Percentiles rank a stretch among this genome's conserved stretches.
These are phyloP conservation scores for Lacerta agilis DNA, from an alignment of 2,797 vertebrate species.

Conservation along the genomic window DNA sequence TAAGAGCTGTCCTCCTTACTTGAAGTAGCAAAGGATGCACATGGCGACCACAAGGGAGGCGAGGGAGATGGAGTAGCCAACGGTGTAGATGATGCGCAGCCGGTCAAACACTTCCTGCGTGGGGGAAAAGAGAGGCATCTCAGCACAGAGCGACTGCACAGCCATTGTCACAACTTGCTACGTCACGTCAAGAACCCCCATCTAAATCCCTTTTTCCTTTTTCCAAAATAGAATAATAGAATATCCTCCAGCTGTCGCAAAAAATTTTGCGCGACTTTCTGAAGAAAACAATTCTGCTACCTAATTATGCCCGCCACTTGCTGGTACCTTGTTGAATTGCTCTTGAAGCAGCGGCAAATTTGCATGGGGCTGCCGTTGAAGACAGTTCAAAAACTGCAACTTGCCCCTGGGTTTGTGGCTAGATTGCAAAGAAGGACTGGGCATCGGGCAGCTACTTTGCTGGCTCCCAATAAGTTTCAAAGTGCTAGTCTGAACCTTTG, in stretches of 20 bases:
- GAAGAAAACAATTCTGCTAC: not conserved
- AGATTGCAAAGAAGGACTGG: too few species aligned
- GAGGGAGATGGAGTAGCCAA: constrained; percentile 91
- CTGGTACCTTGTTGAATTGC: not conserved
- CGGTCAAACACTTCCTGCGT: constrained; percentile 88
- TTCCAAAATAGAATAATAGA: not conserved
- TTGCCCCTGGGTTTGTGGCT: not conserved
- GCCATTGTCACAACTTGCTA: not conserved
- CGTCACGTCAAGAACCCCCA: not conserved
- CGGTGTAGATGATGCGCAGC: constrained; percentile 90
- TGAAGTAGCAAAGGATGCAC: constrained; percentile 91
- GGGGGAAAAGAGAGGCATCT: constrained; percentile 33
- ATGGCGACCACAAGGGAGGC: constrained; percentile 85
- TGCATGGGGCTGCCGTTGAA: not conserved
- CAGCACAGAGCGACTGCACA: not conserved
- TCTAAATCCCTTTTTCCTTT: not conserved
- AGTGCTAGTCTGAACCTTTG: too few species aligned
- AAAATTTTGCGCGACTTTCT: not conserved
- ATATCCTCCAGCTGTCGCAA: too few species aligned
- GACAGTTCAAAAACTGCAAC: not conserved
- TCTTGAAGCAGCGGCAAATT: not conserved
- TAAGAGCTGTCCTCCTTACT: constrained; percentile 79
- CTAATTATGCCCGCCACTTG: not conserved
- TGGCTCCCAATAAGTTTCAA: too few species aligned
- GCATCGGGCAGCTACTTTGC: too few species aligned